A percentile compares a stretch with the other conserved stretches of the same genome.
Evolutionary conservation across 2,797 vertebrate genomes (phyloP).

Genomic region (Sandelia bainsii): DNA sequence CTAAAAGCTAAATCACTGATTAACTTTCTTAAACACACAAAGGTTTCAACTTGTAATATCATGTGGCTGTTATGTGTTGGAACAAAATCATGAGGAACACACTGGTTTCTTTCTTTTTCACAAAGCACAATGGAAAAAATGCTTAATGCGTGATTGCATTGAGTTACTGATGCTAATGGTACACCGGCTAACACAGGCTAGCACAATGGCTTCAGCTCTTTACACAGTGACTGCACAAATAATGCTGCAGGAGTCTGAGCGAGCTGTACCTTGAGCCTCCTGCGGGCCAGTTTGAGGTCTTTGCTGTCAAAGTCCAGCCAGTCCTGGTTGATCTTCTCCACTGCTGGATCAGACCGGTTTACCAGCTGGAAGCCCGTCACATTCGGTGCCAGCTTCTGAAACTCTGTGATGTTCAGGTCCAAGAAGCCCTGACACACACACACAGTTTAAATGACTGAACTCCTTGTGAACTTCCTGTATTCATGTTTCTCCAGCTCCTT

Average conservation of each 20-base stretch:
- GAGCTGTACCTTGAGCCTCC: conserved; percentile 88
- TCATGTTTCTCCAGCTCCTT: background rate
- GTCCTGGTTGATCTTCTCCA: conserved; percentile 90
- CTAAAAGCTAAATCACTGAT: too few relatives aligned
- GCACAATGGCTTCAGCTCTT: too few relatives aligned
- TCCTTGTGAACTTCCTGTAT: background rate
- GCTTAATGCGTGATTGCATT: too few relatives aligned
- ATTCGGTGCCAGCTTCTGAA: conserved; percentile 92
- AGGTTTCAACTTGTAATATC: too few relatives aligned
- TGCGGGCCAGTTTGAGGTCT: conserved; percentile 91
- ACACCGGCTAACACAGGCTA: too few relatives aligned
- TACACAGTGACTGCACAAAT: too few relatives aligned
- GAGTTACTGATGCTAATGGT: too few relatives aligned
- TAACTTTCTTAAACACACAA: too few relatives aligned
- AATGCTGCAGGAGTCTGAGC: background rate
- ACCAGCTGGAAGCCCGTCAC: conserved; percentile 96
- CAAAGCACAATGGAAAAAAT: too few relatives aligned
- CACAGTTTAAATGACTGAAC: background rate
- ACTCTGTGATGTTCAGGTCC: conserved; percentile 94
- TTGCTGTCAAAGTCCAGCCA: conserved; percentile 93
- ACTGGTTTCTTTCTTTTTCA: too few relatives aligned
- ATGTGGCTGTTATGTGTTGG: too few relatives aligned
- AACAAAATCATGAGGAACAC: too few relatives aligned
- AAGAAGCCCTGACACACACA: conserved; percentile 89
- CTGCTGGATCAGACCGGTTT: conserved; percentile 88